Conservation (phyloP, 1,140 invertebrate species). For the Scaptomyza hsui region DNA sequence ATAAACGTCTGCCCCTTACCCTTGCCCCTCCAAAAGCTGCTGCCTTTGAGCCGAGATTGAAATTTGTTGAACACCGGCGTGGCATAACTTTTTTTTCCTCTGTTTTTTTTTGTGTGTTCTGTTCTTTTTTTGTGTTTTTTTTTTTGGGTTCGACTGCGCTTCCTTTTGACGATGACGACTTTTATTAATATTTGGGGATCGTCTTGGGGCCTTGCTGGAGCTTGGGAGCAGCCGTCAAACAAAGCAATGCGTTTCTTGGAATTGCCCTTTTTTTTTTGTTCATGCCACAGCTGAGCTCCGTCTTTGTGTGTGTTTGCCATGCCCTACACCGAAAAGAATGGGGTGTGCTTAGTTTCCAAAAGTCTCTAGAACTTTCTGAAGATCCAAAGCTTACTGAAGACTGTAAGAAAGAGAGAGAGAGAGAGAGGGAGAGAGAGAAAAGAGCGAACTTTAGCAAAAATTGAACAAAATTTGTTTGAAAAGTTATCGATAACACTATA, state of each 20-base stretch:
- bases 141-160: conserved; percentile 66
- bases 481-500: too few relatives aligned
- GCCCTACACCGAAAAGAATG: conserved; percentile 27
- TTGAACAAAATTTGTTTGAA: background rate
- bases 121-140: conserved; percentile 23
- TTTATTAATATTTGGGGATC: conserved; percentile 78
- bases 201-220: conserved; percentile 58
- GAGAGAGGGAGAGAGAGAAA: too few relatives aligned
- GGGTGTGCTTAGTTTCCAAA: conserved; percentile 1
- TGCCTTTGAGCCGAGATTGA: conserved; percentile 77
- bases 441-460: background rate
- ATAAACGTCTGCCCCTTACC: conserved; percentile 11
- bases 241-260: conserved; percentile 76
- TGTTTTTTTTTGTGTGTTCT: conserved; percentile 1
- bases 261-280: conserved; percentile 37
- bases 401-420: too few relatives aligned
- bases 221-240: conserved; percentile 46
- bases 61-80: conserved; percentile 79
- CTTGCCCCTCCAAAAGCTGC: background rate
- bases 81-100: conserved; percentile 62
- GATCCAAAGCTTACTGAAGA: too few relatives aligned
- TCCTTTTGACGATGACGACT: conserved; percentile 80
- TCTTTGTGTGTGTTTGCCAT: conserved; percentile 18
- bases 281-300: conserved; percentile 49
- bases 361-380: too few relatives aligned